Conservation (phyloP, 1,140 invertebrate species). For the Vollenhovia emeryi region DNA sequence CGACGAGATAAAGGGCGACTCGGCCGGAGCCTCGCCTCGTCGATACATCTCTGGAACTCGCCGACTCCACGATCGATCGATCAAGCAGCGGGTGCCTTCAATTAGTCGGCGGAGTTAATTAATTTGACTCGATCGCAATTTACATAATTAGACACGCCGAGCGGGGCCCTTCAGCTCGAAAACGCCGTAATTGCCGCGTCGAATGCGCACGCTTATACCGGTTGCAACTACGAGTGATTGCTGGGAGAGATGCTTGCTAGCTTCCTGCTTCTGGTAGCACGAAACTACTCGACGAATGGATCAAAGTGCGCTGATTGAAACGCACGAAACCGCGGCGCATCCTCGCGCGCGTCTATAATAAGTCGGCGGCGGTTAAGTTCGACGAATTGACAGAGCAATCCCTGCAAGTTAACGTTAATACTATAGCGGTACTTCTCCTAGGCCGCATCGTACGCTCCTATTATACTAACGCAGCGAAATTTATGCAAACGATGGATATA, state of each 20-base stretch:
- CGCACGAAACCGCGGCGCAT: background rate
- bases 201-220: slow-evolving; percentile 35
- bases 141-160: slow-evolving; percentile 65
- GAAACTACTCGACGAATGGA: slow-evolving; percentile 12
- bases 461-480: background rate
- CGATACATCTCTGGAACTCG: slow-evolving; percentile 9
- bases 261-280: slow-evolving; percentile 20
- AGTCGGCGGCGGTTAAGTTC: slow-evolving; percentile 19
- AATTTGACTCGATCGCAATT: slow-evolving; percentile 68
- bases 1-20: slow-evolving; percentile 18
- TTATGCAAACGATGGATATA: background rate
- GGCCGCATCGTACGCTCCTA: background rate
- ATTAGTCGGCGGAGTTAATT: slow-evolving; percentile 67
- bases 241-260: slow-evolving; percentile 16
- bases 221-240: slow-evolving; percentile 31
- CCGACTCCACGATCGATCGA: slow-evolving; percentile 62
- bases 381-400: slow-evolving; percentile 15
- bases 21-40: background rate
- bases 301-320: slow-evolving; percentile 47
- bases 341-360: slow-evolving; percentile 5
- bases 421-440: background rate
- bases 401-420: slow-evolving; percentile 33
- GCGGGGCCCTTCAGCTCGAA: slow-evolving; percentile 19
- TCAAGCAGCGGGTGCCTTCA: slow-evolving; percentile 63
- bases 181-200: slow-evolving; percentile 47